phyloP scores from a whole-genome alignment of 1,140 invertebrate species.

The Cecropterus lyciades region DNA sequence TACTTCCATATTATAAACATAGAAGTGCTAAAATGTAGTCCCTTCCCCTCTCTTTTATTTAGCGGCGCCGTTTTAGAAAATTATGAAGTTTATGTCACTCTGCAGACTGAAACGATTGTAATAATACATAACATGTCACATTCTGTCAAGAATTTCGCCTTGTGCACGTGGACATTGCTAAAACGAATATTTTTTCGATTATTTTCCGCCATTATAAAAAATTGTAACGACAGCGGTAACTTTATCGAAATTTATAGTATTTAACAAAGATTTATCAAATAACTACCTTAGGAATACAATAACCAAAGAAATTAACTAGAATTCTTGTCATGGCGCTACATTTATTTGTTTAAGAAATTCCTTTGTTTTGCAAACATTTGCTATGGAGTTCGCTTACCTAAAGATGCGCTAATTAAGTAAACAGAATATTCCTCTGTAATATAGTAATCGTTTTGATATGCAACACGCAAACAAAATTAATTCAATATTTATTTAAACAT shows the following conservation, averaged over 20 bases:
- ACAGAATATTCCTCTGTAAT: background rate
- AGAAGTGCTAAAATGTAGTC: too few relatives aligned
- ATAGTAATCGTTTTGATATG: conserved; percentile 20
- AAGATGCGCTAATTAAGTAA: conserved; percentile 27
- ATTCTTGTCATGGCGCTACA: conserved; percentile 8
- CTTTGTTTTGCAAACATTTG: conserved; percentile 12
- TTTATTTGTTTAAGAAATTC: conserved; percentile 30
- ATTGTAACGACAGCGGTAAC: too few relatives aligned
- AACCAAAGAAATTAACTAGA: conserved; percentile 16
- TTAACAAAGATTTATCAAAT: conserved; percentile 22
- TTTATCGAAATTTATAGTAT: background rate
- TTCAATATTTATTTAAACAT: background rate
- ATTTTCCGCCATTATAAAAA: too few relatives aligned
- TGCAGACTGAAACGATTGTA: too few relatives aligned
- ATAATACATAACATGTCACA: too few relatives aligned
- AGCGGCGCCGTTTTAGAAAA: too few relatives aligned
- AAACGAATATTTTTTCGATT: too few relatives aligned
- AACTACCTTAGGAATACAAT: conserved; percentile 11
- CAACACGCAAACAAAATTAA: conserved; percentile 6
- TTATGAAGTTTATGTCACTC: too few relatives aligned
- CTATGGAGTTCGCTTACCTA: conserved; percentile 10
- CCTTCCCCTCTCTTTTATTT: too few relatives aligned
- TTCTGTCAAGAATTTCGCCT: too few relatives aligned
- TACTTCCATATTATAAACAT: too few relatives aligned
- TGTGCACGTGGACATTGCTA: too few relatives aligned